phyloP scores from a whole-genome alignment of 2,113 vertebrate species.

The Cyphomyrus discorhynchus region DNA sequence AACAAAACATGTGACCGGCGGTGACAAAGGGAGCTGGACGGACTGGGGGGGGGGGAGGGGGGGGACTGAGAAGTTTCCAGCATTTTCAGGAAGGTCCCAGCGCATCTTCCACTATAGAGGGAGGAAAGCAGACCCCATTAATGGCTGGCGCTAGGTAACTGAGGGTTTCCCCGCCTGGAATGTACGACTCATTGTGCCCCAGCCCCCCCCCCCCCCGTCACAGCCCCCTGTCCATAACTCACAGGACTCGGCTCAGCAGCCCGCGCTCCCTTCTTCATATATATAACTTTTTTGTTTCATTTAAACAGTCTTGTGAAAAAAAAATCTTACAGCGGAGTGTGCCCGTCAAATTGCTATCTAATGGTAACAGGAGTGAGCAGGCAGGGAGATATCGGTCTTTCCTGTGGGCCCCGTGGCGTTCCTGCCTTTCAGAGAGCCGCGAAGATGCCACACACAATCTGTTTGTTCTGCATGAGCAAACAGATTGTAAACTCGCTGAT shows the following conservation, averaged over 20 bases:
- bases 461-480: conserved; percentile 99
- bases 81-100: conserved; percentile 51
- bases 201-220: conserved; percentile 45
- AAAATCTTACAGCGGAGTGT: conserved; percentile 72
- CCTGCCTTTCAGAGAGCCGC: conserved; percentile 87
- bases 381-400: conserved; percentile 80
- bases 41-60: conserved; percentile 32
- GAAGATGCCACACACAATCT: conserved; percentile 99
- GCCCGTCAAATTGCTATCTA: conserved; percentile 94
- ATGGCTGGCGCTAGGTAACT: conserved; percentile 69
- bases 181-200: conserved; percentile 55
- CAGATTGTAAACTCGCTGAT: conserved; percentile 99
- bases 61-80: conserved; percentile 40
- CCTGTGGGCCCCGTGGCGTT: conserved; percentile 74
- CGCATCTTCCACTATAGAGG: conserved; percentile 40
- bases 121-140: conserved; percentile 54
- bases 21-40: conserved; percentile 51
- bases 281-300: conserved; percentile 2
- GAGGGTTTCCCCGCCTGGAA: conserved; percentile 70
- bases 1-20: conserved; percentile 56
- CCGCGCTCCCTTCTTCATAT: conserved; percentile 28
- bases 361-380: conserved; percentile 79
- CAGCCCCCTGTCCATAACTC: conserved; percentile 57
- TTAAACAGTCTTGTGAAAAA: conserved; percentile 33
- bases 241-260: conserved; percentile 57